Base-by-base conservation (phyloP, 2,113 vertebrate genomes). In the Chaetodon trifascialis region DNA sequence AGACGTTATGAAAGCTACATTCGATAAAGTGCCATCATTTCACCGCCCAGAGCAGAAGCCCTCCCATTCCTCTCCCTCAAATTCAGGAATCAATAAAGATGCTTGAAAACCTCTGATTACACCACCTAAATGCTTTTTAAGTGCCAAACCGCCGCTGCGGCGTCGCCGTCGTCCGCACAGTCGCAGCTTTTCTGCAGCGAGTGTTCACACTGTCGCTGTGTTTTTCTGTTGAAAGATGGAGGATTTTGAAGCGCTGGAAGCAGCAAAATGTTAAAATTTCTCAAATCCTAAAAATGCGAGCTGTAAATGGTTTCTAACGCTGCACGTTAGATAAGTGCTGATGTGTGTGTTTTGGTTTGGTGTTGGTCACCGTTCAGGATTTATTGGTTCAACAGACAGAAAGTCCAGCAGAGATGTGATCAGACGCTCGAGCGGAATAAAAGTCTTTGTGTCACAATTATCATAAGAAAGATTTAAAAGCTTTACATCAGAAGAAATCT, bases 401-500 rank as follows among this genome's bases (percentile, higher is more conserved):
- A 34, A 46, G 38, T 76, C 62, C 49, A 36, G 47, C 1, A 7
- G n/a, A 58, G 30, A 64, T 66, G 4, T 64, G 76, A 82, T 54
- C 65, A 79, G 69, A 72, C 1, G 7, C 72, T 68, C 4, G 2
- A 9, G 19, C 56, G 11, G 12, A 36, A 73, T 16, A 38, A 76
- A 40, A 56, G 30, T 49, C 47, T 60, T 49, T 58, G 14, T 42
- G 38, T 69, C 25, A 36, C 9, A 54, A 52, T 75, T 58, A 73
- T 62, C 60, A 77, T 49, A 17, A 40, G 14, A 64, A 47, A 49
- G 14, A 64, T 67, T 47, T 52, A 0, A 38, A 44, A 51, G n/a
- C 38, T 46, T 49, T 14, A n/a, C 11, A 83, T 73, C 55, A 84
- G 55, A 80, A 34, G 52, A n/a, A 73, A 69, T 44, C 56, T 49